Percentiles rank a stretch among this genome's conserved stretches.
phyloP scores from a whole-genome alignment of 2,113 vertebrate genomes.

The Bostrychus sinensis region DNA sequence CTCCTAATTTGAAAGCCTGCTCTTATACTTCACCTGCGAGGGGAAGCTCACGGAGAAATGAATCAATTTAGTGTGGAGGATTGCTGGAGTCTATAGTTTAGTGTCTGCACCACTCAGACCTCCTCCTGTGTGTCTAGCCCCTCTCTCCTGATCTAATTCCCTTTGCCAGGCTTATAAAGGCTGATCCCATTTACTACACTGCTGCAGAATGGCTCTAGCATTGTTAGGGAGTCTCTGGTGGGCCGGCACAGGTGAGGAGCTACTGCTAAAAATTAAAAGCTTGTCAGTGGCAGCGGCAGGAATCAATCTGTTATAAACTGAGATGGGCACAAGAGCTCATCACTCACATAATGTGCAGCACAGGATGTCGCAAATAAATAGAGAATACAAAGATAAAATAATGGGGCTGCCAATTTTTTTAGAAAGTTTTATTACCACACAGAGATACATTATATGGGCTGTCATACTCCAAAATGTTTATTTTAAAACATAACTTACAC shows the following conservation, averaged over 20 bases:
- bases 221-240: slow-evolving; percentile 23
- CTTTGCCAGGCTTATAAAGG: slow-evolving; percentile 26
- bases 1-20: not conserved
- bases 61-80: slow-evolving; percentile 11
- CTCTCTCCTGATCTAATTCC: slow-evolving; percentile 43
- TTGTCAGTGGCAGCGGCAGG: slow-evolving; percentile 23
- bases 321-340: slow-evolving; percentile 9
- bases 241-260: slow-evolving; percentile 26
- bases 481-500: too few species aligned
- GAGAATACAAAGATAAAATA: too few species aligned
- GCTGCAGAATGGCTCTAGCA: slow-evolving; percentile 20
- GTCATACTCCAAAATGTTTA: too few species aligned
- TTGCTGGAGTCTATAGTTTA: slow-evolving; percentile 10
- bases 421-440: too few species aligned
- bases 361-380: too few species aligned
- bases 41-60: slow-evolving; percentile 4
- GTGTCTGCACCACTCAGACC: slow-evolving; percentile 21
- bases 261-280: slow-evolving; percentile 33
- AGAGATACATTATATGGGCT: too few species aligned
- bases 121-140: slow-evolving; percentile 22
- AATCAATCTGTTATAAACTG: slow-evolving; percentile 46
- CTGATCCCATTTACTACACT: slow-evolving; percentile 45
- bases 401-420: too few species aligned
- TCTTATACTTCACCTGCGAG: not conserved
- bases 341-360: not conserved